Percentiles rank a stretch among this genome's conserved stretches.
phyloP scores from a whole-genome alignment of 2,113 vertebrate genomes.

The Athene noctua region DNA sequence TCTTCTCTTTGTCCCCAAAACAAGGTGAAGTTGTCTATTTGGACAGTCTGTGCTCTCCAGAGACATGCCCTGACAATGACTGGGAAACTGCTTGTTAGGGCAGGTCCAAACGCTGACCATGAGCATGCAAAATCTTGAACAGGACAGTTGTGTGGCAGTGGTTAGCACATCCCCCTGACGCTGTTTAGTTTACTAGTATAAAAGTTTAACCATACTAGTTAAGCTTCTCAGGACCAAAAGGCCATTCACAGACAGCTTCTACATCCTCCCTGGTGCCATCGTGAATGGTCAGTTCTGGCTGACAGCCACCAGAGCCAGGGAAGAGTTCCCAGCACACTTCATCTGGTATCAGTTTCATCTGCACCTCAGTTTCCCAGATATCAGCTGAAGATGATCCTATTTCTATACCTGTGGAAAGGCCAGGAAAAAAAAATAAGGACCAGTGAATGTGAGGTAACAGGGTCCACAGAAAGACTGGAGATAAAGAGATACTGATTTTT shows the following conservation, averaged over 20 bases:
- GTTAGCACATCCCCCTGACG: not conserved
- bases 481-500: not conserved
- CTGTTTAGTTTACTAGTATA: not conserved
- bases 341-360: not conserved
- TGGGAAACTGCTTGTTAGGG: not conserved
- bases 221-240: not conserved
- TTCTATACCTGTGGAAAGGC: not conserved
- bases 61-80: not conserved
- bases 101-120: not conserved
- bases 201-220: not conserved
- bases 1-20: not conserved
- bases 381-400: not conserved
- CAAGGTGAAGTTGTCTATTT: not conserved
- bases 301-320: not conserved
- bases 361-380: not conserved
- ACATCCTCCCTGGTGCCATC: not conserved
- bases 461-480: not conserved
- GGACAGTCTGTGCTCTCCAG: not conserved
- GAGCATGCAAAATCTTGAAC: not conserved
- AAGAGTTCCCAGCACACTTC: not conserved
- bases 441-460: not conserved
- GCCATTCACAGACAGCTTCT: not conserved
- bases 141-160: not conserved
- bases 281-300: not conserved
- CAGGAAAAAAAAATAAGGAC: not conserved